These are phyloP conservation scores for Sebastes melanostomus DNA, from an alignment of 2,797 vertebrate species.

Conservation along the genomic window DNA sequence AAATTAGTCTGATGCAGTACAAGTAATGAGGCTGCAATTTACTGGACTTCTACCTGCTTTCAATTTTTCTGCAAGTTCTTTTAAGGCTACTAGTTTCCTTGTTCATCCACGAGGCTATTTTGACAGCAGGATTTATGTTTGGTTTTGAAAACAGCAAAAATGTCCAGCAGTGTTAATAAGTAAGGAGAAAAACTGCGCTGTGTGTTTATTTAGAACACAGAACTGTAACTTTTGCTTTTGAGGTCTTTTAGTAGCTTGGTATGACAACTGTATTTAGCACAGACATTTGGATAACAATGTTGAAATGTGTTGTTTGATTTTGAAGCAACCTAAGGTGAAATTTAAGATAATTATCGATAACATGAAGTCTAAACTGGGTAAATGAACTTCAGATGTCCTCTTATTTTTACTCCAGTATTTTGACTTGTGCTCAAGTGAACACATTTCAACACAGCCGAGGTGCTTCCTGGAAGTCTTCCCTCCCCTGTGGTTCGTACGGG, in stretches of 20 bases:
- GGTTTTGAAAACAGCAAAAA: too few species aligned
- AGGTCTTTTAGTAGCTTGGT: background rate
- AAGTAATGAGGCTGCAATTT: background rate
- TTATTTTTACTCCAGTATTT: background rate
- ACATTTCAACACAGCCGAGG: slow-evolving; percentile 5
- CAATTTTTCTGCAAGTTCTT: background rate
- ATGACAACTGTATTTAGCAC: background rate
- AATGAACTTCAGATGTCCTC: slow-evolving; percentile 21
- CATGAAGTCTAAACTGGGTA: background rate
- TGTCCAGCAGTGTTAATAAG: too few species aligned
- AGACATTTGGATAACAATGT: slow-evolving; percentile 3
- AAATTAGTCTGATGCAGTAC: background rate
- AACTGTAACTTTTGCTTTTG: background rate
- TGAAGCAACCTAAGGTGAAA: background rate
- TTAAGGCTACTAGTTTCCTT: background rate
- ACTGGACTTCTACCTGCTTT: background rate
- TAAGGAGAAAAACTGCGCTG: background rate
- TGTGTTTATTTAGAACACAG: background rate
- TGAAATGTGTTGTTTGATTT: background rate
- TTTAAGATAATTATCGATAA: background rate
- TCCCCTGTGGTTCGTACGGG: slow-evolving; percentile 13
- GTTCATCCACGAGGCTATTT: too few species aligned
- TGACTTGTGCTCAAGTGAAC: background rate
- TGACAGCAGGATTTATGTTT: too few species aligned
- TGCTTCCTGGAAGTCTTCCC: background rate